Percentiles rank a stretch among this genome's conserved stretches.
Evolutionary conservation across 2,113 vertebrate genomes (phyloP).

Genomic region (Sardina pilchardus): DNA sequence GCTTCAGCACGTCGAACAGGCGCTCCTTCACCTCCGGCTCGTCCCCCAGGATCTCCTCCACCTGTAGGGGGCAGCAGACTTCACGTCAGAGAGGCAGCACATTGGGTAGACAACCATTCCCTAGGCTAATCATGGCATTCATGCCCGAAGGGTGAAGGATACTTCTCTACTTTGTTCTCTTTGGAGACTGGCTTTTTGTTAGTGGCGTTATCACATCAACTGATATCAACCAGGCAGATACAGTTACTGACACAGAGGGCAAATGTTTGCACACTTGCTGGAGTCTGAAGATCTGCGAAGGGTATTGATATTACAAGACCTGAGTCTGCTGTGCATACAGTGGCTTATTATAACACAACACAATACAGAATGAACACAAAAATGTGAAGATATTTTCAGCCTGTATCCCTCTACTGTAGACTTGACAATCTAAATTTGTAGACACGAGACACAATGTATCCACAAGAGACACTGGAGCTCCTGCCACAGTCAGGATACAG

Average conservation of each 20-base stretch:
- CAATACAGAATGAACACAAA: background rate
- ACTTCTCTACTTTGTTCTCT: background rate
- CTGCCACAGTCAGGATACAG: background rate
- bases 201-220: background rate
- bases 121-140: background rate
- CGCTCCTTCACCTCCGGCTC: conserved; percentile 85
- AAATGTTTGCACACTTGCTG: background rate
- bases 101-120: background rate
- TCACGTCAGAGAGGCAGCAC: background rate
- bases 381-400: background rate
- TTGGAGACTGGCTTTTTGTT: background rate
- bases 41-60: conserved; percentile 85
- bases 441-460: background rate
- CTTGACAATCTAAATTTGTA: background rate
- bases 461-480: background rate
- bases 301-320: background rate
- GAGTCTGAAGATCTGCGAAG: background rate
- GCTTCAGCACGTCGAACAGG: conserved; percentile 84
- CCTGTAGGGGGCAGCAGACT: conserved; percentile 52
- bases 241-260: background rate
- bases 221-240: background rate
- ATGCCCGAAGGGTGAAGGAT: background rate
- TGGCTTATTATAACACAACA: background rate
- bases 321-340: background rate
- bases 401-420: background rate